Evolutionary conservation across 2,888 invertebrate genomes (phyloP).

Genomic region (Stenichneumon culpator): DNA sequence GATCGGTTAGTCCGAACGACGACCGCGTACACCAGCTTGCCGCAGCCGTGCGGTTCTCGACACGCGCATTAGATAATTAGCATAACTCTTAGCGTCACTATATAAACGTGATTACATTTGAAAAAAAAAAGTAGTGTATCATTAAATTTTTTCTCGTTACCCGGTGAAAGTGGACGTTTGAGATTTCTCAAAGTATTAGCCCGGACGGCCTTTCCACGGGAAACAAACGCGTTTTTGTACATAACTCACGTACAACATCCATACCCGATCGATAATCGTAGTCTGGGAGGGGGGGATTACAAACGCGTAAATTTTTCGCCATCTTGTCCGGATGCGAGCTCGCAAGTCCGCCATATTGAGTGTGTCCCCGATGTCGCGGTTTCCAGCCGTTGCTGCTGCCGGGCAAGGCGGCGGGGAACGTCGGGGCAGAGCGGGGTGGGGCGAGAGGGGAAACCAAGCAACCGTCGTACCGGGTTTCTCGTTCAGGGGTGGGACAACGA

Average conservation of each 20-base stretch:
- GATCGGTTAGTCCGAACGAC: slow-evolving; percentile 1
- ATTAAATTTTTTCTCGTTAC: slow-evolving; percentile 26
- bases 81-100: not conserved
- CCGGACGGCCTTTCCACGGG: slow-evolving; percentile 67
- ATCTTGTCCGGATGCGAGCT: slow-evolving; percentile 82
- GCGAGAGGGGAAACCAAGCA: slow-evolving; percentile 59
- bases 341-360: slow-evolving; percentile 82
- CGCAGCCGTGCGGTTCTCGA: not conserved
- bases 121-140: not conserved
- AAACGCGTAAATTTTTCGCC: slow-evolving; percentile 76
- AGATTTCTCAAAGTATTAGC: slow-evolving; percentile 70
- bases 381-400: slow-evolving; percentile 70
- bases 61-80: not conserved
- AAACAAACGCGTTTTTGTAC: slow-evolving; percentile 1
- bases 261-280: not conserved
- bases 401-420: slow-evolving; percentile 52
- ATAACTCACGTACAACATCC: not conserved
- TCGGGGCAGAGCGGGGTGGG: slow-evolving; percentile 4
- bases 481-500: slow-evolving; percentile 60
- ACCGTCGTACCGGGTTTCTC: slow-evolving; percentile 64
- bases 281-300: slow-evolving; percentile 18
- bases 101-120: not conserved
- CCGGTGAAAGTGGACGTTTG: slow-evolving; percentile 73
- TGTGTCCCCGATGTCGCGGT: slow-evolving; percentile 76
- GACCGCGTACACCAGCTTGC: not conserved